These are phyloP conservation scores for Catharus bicknelli DNA, from an alignment of 2,113 vertebrate genomes.

Conservation along the genomic window DNA sequence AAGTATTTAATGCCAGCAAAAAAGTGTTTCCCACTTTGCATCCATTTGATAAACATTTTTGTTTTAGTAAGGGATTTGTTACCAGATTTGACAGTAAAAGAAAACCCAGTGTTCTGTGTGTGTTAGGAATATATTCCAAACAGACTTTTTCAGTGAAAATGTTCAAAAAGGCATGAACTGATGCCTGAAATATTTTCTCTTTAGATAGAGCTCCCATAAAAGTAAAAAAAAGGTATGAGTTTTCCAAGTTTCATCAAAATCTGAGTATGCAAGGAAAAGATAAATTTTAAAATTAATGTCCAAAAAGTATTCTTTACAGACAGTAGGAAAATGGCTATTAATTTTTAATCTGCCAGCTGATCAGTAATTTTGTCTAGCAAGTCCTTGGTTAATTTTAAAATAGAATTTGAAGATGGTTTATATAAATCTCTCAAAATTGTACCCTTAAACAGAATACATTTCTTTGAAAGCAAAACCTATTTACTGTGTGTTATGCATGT, in stretches of 20 bases:
- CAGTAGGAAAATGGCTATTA: not conserved
- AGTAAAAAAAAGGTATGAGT: not conserved
- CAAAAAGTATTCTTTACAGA: not conserved
- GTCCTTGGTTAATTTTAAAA: constrained; percentile 31
- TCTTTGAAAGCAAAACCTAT: not conserved
- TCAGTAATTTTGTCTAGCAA: not conserved
- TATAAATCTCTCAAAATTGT: not conserved
- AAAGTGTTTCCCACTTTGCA: not conserved
- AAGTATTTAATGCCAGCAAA: not conserved
- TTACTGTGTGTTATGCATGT: not conserved
- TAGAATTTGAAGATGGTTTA: not conserved
- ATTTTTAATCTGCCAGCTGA: constrained; percentile 15
- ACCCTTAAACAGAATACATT: not conserved
- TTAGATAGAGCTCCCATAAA: not conserved
- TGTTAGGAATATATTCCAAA: not conserved
- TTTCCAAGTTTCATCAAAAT: not conserved
- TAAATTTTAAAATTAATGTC: not conserved
- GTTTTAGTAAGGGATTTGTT: not conserved
- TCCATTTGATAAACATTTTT: not conserved
- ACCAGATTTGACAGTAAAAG: not conserved
- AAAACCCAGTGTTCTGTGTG: not conserved
- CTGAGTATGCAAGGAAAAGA: not conserved
- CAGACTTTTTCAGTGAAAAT: not conserved
- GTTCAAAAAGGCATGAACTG: not conserved
- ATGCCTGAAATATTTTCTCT: not conserved